Evolutionary conservation across 2,113 vertebrate species (phyloP).

Genomic region (Ginglymostoma cirratum): DNA sequence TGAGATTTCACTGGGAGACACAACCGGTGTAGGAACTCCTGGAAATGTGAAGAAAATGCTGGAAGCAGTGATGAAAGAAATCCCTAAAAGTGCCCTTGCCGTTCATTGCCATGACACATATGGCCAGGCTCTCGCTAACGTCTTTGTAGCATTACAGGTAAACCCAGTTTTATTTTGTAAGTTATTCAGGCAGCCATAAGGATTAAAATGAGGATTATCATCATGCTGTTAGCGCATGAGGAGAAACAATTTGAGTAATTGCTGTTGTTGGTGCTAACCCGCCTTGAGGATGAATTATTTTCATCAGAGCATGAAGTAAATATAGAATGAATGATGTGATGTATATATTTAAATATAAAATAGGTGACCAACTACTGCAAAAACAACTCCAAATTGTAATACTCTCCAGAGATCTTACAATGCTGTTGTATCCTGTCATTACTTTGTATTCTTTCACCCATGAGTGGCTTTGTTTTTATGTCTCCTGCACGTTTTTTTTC

Average conservation of each 20-base stretch:
- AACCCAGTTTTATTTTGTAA: conserved; percentile 36
- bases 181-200: neutral
- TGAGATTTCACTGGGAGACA: conserved; percentile 87
- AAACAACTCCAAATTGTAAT: neutral
- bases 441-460: neutral
- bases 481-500: neutral
- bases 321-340: neutral
- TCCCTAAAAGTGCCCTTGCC: conserved; percentile 70
- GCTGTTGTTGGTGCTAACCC: neutral
- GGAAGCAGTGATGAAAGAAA: conserved; percentile 75
- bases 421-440: neutral
- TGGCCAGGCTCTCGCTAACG: conserved; percentile 85
- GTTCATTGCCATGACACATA: conserved; percentile 94
- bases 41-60: conserved; percentile 81
- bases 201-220: neutral
- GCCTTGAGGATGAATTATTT: neutral
- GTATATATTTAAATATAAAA: neutral
- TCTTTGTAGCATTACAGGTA: conserved; percentile 89
- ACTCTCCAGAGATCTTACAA: neutral
- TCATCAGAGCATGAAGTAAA: neutral
- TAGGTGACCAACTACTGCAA: neutral
- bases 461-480: neutral
- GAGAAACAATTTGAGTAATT: neutral
- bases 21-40: conserved; percentile 80
- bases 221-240: neutral